Evolutionary conservation across 2,888 invertebrate species (phyloP), one percentile per base, ranked within the genome.

Genomic region (Barypeithes pellucidus): DNA sequence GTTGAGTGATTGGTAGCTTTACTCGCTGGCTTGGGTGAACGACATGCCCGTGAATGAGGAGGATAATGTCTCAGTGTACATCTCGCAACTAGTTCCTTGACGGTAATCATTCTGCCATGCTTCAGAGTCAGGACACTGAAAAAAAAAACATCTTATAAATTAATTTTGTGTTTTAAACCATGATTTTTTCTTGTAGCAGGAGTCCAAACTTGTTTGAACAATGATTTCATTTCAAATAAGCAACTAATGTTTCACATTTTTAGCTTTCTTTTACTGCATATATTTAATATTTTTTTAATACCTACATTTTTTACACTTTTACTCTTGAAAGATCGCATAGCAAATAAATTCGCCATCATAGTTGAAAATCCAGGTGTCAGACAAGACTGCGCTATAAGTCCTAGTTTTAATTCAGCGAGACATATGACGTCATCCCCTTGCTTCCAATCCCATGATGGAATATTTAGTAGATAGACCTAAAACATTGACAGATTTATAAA

Each of bases 361-460:
- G 99, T 99, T 79, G 99, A 99, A 88, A 99, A 99, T 75, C 99
- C 99, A 4, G 99, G 99, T 41, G 99, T 99, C 81, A 99, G 90
- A 87, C 99, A 99, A 85, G 98, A 98, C 90, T 99, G 99, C 78
- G 99, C 99, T 84, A 99, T 99, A 89, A 99, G 99, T 79, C 99
- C 99, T 81, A 99, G 89, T 88, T 99, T 99, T 80, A 99, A 89
- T 88, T 99, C 99, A 29, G 99, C 99, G 83, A 99, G 89, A 88
- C 99, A 99, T 82, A 99, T 99, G 77, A 99, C 99, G 88, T 99
- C 99, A 87, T 99, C 99, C 71, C 99, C 99, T 86, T 98, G 94
- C 88, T 99, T 98, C 99, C 99, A 99, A 89, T 99, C 99, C 99
- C 99, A 99, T 80, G 98, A 98, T 83, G 99, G 99, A 91, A 99